phyloP scores from a whole-genome alignment of 2,113 vertebrate genomes.

The Balaeniceps rex region DNA sequence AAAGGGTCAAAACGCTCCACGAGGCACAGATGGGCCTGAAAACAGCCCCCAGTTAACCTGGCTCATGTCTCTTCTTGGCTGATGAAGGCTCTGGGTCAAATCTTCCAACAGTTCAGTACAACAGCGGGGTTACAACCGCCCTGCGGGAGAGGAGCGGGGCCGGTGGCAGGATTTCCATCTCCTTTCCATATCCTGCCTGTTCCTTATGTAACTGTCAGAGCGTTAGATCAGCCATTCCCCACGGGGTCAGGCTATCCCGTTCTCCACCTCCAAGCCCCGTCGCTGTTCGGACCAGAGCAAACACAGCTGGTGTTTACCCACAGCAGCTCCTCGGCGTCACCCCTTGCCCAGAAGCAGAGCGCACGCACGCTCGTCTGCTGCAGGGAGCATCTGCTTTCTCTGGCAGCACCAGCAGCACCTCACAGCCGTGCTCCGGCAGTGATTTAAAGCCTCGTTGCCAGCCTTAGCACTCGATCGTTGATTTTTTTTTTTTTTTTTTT shows the following conservation, averaged over 20 bases:
- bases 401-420: not conserved
- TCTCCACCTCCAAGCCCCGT: not conserved
- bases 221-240: not conserved
- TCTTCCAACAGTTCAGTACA: not conserved
- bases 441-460: not conserved
- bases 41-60: not conserved
- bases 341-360: not conserved
- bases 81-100: not conserved
- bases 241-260: not conserved
- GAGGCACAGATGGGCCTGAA: not conserved
- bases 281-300: not conserved
- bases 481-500: not conserved
- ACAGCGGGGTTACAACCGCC: not conserved
- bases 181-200: rapidly evolving
- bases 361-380: rapidly evolving
- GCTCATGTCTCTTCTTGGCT: not conserved
- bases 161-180: not conserved
- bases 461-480: not conserved
- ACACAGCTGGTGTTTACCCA: slow-evolving; percentile 43
- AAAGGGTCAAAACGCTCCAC: not conserved
- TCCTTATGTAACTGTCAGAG: not conserved
- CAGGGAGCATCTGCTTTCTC: not conserved
- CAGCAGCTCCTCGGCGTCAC: not conserved
- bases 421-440: not conserved
- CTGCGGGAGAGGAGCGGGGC: rapidly evolving